Percentiles rank a stretch among this genome's conserved stretches.
Conservation (phyloP, 2,888 invertebrate genomes). For the Apantesis nais region DNA sequence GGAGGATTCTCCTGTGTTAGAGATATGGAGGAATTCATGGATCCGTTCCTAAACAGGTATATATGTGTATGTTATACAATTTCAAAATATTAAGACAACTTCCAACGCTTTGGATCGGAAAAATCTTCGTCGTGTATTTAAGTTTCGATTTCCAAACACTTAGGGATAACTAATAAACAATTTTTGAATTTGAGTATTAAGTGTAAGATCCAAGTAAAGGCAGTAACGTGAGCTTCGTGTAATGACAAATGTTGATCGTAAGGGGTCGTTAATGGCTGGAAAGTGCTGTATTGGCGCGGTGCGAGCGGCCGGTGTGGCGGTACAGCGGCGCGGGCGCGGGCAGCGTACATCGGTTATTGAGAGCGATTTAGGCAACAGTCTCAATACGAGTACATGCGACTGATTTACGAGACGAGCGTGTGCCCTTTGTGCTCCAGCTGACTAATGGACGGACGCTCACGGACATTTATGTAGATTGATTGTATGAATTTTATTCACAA, state of each 20-base stretch:
- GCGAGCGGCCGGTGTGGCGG: constrained; percentile 33
- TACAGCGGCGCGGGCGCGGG: constrained; percentile 52
- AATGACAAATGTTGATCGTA: constrained; percentile 73
- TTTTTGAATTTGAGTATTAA: constrained; percentile 27
- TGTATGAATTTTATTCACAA: constrained; percentile 86
- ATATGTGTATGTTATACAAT: background rate
- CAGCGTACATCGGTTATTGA: constrained; percentile 72
- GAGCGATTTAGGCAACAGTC: constrained; percentile 82
- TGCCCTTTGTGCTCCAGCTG: constrained; percentile 84
- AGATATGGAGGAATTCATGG: no score
- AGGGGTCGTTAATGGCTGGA: constrained; percentile 80
- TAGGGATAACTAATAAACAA: background rate
- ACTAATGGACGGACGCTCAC: constrained; percentile 86
- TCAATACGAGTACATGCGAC: constrained; percentile 80
- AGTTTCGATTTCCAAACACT: background rate
- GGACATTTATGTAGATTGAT: constrained; percentile 86
- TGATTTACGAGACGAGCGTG: constrained; percentile 86
- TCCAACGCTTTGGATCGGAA: background rate
- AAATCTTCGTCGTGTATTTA: background rate
- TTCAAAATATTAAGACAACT: background rate
- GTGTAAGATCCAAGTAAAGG: constrained; percentile 28
- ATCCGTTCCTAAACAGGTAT: no score
- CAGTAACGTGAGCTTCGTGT: constrained; percentile 57
- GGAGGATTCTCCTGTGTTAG: no score
- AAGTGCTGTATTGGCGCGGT: constrained; percentile 60